Evolutionary conservation across 2,797 vertebrate genomes (phyloP), one percentile per base, ranked within the genome.

Genomic region (Rhinatrema bivittatum): DNA sequence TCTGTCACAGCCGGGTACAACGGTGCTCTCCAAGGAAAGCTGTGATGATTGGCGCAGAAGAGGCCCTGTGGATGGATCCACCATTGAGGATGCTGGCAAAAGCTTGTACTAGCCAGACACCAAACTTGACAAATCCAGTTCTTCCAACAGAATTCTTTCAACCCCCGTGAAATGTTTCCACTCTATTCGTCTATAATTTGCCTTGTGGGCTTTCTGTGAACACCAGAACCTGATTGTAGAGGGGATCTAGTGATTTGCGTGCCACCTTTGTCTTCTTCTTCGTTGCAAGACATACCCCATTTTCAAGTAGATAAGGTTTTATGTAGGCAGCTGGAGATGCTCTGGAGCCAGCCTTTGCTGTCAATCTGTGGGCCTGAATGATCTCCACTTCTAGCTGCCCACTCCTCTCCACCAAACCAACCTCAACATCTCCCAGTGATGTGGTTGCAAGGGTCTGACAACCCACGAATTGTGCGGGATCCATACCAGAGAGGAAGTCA

Each of bases 81-180:
- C 94, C 94, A 97, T 98, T 2, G 96, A 99, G 56, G 95, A 99
- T 55, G 92, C 95, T 33, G 96, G 96, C 70, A 99, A 99, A 48
- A 99, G 89, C 90, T 98, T 98, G 87, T 99, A 99, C 96, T 96
- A 98, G 65, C 96, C 94, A 25, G 98, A 93, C 12, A 94, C 94
- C 74, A 96, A 85, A 41, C 82, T 82, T 49, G 88, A 94, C 72
- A 99, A 85, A 87, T 98, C 96, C 82, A 99, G 79, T 82, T 99
- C 96, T 74, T 98, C 96, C 84, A 98, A 60, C 11, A 99, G 78
- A 71, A 98, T 95, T 22, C 94, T 91, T 36, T 94, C 94, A 15
- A 98, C 91, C 2, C 96, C 96, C 95, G 99, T 98, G 81, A 99
- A 99, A 72, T 94, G 91, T 68, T 99, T 99, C 43, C 94, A 88